phyloP scores from a whole-genome alignment of 2,113 vertebrate species.

The Centropristis striata region DNA sequence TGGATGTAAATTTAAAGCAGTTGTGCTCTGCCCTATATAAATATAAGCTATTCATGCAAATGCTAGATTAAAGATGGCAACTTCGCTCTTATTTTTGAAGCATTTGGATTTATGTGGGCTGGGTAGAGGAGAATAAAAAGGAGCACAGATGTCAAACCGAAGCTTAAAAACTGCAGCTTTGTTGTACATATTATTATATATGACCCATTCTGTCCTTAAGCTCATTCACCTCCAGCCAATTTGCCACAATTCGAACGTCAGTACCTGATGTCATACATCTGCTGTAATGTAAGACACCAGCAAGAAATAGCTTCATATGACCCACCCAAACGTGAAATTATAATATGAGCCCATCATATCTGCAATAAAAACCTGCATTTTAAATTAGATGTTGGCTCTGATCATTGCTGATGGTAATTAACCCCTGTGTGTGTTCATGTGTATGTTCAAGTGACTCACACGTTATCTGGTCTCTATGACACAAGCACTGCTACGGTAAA shows the following conservation, averaged over 20 bases:
- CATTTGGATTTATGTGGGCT: conserved; percentile 25
- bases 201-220: conserved; percentile 20
- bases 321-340: conserved; percentile 7
- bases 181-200: conserved; percentile 12
- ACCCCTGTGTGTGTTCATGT: background rate
- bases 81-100: background rate
- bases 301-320: background rate
- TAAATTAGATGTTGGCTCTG: conserved; percentile 7
- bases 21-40: conserved; percentile 43
- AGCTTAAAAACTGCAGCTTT: conserved; percentile 17
- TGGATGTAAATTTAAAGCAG: conserved; percentile 41
- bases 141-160: background rate
- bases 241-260: background rate
- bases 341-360: conserved; percentile 21
- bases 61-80: conserved; percentile 33
- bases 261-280: conserved; percentile 10
- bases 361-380: conserved; percentile 20
- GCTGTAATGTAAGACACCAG: conserved; percentile 23
- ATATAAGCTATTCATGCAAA: conserved; percentile 39
- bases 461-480: conserved; percentile 29
- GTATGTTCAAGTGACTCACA: conserved; percentile 26
- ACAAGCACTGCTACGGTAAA: conserved; percentile 5
- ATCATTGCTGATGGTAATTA: conserved; percentile 22
- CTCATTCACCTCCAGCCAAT: conserved; percentile 18
- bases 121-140: conserved; percentile 24